Evolutionary conservation across 1,140 invertebrate genomes (phyloP).

Genomic region (Arctopsyche grandis): DNA sequence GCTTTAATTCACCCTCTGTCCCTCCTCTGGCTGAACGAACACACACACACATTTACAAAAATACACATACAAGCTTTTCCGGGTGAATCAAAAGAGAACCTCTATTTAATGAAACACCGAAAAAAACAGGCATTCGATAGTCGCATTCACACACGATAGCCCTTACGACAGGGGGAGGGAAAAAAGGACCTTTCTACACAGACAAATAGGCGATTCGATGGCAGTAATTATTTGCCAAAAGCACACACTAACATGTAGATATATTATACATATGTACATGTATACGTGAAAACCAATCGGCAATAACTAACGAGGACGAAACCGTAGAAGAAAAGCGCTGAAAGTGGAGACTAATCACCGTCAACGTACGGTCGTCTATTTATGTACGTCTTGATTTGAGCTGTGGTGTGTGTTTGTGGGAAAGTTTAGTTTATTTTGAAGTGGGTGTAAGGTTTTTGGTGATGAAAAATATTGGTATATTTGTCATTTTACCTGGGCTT

Average conservation of each 20-base stretch:
- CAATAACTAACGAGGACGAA: slow-evolving; percentile 7
- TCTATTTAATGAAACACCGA: not conserved
- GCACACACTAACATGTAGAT: not conserved
- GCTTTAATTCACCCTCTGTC: slow-evolving; percentile 1
- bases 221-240: slow-evolving; percentile 21
- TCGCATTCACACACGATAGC: not conserved
- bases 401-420: no score
- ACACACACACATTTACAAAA: no score
- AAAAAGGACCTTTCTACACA: slow-evolving; percentile 6
- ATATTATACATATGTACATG: not conserved
- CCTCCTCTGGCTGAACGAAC: not conserved
- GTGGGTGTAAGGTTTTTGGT: no score
- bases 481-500: no score
- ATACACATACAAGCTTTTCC: not conserved
- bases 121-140: not conserved
- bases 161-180: not conserved
- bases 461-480: no score
- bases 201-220: slow-evolving; percentile 20
- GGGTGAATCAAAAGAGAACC: not conserved
- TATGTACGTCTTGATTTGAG: not conserved
- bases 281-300: not conserved
- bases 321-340: slow-evolving; percentile 8
- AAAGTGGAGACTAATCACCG: slow-evolving; percentile 25
- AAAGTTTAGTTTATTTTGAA: no score
- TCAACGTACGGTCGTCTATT: not conserved